Conservation (phyloP, 2,113 vertebrate species). For the Elgaria multicarinata region DNA sequence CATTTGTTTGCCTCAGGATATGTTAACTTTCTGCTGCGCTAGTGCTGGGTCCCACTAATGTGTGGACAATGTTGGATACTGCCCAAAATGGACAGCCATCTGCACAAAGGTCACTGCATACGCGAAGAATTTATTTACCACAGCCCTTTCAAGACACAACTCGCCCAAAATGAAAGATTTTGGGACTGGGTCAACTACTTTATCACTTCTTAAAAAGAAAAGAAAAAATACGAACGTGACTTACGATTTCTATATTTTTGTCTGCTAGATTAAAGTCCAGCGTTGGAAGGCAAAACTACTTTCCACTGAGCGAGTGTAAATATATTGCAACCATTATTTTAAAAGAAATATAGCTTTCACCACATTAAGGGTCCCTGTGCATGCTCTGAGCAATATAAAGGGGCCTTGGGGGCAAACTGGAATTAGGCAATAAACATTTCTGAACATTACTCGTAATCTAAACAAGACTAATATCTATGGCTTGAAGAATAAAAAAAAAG, state of each 20-base stretch:
- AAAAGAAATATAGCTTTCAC: constrained; percentile 33
- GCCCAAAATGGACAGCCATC: not conserved
- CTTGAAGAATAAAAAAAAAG: constrained; percentile 22
- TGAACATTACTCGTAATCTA: constrained; percentile 13
- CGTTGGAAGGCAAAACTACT: not conserved
- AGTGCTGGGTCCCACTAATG: too few relatives aligned
- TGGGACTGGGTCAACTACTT: not conserved
- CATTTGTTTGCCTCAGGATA: too few relatives aligned
- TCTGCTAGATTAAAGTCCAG: constrained; percentile 15
- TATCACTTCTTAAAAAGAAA: not conserved
- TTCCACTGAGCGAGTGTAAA: not conserved
- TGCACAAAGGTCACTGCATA: not conserved
- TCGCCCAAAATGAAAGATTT: not conserved
- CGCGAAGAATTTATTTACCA: not conserved
- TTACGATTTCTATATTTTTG: not conserved
- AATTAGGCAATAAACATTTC: constrained; percentile 16
- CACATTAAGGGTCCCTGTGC: constrained; percentile 20
- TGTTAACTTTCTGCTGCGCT: too few relatives aligned
- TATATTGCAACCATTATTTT: constrained; percentile 31
- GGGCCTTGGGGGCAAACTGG: constrained; percentile 14
- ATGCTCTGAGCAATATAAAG: constrained; percentile 19
- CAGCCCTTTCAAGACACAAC: not conserved
- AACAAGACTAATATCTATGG: constrained; percentile 16
- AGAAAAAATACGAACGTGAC: not conserved
- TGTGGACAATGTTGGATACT: too few relatives aligned